These are phyloP conservation scores for Lordiphosa andalusiaca DNA, from an alignment of 2,888 invertebrate genomes.

Conservation along the genomic window DNA sequence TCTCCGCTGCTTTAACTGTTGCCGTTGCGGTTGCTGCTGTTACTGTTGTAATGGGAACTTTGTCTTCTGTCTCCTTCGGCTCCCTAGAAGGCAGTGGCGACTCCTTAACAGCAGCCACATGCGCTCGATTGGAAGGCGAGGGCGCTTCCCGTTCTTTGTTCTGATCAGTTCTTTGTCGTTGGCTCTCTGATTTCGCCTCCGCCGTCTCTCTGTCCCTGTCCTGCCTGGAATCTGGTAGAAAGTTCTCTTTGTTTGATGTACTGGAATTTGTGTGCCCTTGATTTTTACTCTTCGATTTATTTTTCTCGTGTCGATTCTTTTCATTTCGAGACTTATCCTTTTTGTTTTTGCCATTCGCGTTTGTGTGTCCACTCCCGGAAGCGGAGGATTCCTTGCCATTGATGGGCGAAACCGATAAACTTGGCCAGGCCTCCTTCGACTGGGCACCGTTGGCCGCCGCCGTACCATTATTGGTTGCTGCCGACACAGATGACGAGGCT, in stretches of 20 bases:
- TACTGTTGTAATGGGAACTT: conserved; percentile 11
- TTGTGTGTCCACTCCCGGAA: conserved; percentile 31
- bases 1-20: conserved; percentile 20
- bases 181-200: conserved; percentile 69
- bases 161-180: conserved; percentile 34
- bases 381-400: conserved; percentile 70
- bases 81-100: conserved; percentile 15
- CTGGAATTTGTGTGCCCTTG: conserved; percentile 42
- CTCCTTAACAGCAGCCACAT: conserved; percentile 6
- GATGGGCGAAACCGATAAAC: conserved; percentile 83
- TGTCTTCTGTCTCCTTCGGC: background rate
- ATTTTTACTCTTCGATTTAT: conserved; percentile 81
- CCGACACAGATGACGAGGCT: conserved; percentile 37
- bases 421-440: conserved; percentile 88
- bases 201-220: conserved; percentile 43
- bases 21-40: conserved; percentile 12
- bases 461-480: conserved; percentile 14
- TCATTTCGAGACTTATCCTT: conserved; percentile 79
- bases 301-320: conserved; percentile 81
- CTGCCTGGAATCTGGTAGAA: conserved; percentile 50
- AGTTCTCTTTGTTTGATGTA: conserved; percentile 63
- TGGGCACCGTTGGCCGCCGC: conserved; percentile 33
- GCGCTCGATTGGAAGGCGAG: conserved; percentile 63
- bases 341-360: conserved; percentile 52
- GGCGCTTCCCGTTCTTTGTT: conserved; percentile 81